Evolutionary conservation across 2,888 invertebrate species (phyloP), one percentile per base, ranked within the genome.

Genomic region (Poecilus cupreus): DNA sequence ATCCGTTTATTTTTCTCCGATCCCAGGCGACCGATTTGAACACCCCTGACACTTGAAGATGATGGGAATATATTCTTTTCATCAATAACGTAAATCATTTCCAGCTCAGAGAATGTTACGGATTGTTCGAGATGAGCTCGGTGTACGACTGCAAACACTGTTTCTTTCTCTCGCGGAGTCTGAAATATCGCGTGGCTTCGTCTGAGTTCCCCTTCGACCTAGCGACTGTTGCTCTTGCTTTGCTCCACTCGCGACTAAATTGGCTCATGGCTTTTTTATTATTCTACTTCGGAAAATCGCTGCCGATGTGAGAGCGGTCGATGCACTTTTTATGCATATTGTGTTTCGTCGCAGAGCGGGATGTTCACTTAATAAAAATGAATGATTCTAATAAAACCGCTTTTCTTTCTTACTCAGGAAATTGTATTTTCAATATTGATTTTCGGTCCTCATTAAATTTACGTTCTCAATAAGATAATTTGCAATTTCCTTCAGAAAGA

Each of bases 71-170:
- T 68, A 79, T 79, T 51, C 79, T 70, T 79, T 79, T 79, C 79
- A 79, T 79, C 79, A 79, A 79, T 79, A 79, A 79, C 79, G 79
- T 79, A 79, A 79, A 79, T 79, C 79, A 79, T 79, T 79, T 79
- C 68, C 79, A 79, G 79, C 68, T 79, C 37, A 76, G 57, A 76
- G 79, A 79, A 79, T 79, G 68, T 68, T 79, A 70, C 79, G 68
- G 37, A 79, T 51, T 68, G 70, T 79, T 76, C 76, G 54, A 76
- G 57, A 76, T 54, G 76, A 76, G 75, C 57, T 76, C 76, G 54
- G 32, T 32, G 51, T 51, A 51, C 51, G 75, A 26, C 2, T 51
- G 51, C 49, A 75, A 75, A 75, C 51, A 75, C 51, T 51, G 37
- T 37, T 57, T 16, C 16, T 37, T 39, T 39, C 70, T 70, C 43